Conservation (phyloP, 1,140 invertebrate species). For the Pissodes strobi region DNA sequence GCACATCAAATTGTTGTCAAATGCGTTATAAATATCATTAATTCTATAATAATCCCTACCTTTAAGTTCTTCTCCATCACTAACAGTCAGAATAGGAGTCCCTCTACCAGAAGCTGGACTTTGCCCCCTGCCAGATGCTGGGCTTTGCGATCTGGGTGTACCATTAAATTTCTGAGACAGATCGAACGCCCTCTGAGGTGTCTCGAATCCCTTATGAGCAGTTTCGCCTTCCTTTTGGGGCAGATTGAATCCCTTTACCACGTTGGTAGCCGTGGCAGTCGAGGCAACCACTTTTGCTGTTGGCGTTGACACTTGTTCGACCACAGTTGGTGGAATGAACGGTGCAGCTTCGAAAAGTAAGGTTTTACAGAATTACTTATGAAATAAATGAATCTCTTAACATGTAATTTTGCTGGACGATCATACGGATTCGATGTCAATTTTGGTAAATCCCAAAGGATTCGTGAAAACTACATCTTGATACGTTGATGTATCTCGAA, state of each 20-base stretch:
- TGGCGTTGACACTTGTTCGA: constrained; percentile 17
- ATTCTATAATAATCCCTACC: too few species aligned
- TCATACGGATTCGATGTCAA: too few species aligned
- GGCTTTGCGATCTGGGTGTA: constrained; percentile 66
- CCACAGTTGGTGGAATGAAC: constrained; percentile 21
- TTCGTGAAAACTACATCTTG: too few species aligned
- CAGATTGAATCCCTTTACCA: constrained; percentile 58
- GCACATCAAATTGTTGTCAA: too few species aligned
- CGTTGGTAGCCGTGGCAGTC: constrained; percentile 51
- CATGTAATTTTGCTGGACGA: too few species aligned
- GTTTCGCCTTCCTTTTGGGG: constrained; percentile 42
- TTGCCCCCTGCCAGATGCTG: constrained; percentile 56
- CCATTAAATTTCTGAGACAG: constrained; percentile 1
- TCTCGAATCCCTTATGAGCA: background rate
- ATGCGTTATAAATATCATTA: too few species aligned
- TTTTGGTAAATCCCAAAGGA: too few species aligned
- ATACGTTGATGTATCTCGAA: too few species aligned
- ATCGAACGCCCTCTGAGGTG: constrained; percentile 29
- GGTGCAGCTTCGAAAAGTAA: background rate
- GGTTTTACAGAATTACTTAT: too few species aligned
- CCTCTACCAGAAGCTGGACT: constrained; percentile 66
- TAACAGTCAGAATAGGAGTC: constrained; percentile 53
- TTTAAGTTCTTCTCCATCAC: constrained; percentile 50
- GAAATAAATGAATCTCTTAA: too few species aligned
- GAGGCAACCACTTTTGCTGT: constrained; percentile 43